A percentile compares a stretch with the other conserved stretches of the same genome.
phyloP scores from a whole-genome alignment of 2,888 invertebrate species.

The Phortica magna region DNA sequence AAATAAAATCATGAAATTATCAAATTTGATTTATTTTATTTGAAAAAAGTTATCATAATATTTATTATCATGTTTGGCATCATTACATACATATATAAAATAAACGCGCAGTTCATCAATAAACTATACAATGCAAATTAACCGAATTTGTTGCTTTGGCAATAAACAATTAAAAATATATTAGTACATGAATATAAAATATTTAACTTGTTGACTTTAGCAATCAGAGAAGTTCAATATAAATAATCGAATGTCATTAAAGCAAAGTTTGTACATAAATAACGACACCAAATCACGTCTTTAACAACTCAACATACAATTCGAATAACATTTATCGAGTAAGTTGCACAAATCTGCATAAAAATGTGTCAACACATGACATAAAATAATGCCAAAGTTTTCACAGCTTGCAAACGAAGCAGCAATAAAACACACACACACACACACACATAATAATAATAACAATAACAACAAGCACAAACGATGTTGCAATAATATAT shows the following conservation, averaged over 20 bases:
- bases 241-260: not conserved
- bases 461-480: not conserved
- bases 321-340: not conserved
- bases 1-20: no score
- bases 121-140: no score
- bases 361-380: constrained; percentile 11
- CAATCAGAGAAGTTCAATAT: not conserved
- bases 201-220: no score
- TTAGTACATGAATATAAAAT: no score
- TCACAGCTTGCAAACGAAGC: not conserved
- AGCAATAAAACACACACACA: no score
- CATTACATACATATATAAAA: no score
- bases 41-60: no score
- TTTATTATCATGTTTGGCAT: no score
- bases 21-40: no score
- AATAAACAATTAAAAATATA: no score
- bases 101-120: no score
- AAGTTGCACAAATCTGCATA: not conserved
- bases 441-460: not conserved
- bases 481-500: not conserved
- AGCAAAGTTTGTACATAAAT: not conserved
- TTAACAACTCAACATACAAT: not conserved
- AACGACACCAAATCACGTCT: not conserved
- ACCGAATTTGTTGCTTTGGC: no score
- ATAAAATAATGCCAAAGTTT: not conserved